Evolutionary conservation across 1,140 invertebrate species (phyloP).

Genomic region (Drosophila equinoxialis): DNA sequence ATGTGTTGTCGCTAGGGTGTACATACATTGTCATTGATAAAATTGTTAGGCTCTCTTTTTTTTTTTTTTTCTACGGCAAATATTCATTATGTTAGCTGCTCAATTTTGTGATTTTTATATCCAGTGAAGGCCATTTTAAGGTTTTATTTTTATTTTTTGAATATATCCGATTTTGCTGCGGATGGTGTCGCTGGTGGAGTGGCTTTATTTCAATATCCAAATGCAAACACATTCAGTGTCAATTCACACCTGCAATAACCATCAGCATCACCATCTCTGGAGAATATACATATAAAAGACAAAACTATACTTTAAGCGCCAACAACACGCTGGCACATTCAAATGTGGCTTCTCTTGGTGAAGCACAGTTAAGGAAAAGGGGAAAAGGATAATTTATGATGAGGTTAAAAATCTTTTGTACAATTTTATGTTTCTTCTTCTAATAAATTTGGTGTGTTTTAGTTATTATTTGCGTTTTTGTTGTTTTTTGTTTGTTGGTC

Average conservation of each 20-base stretch:
- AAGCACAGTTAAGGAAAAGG: too few relatives aligned
- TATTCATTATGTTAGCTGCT: slow-evolving; percentile 67
- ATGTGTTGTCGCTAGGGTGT: neutral
- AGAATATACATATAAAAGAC: too few relatives aligned
- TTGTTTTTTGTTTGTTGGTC: neutral
- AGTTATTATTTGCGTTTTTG: slow-evolving; percentile 17
- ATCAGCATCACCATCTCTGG: slow-evolving; percentile 27
- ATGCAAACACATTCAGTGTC: slow-evolving; percentile 3
- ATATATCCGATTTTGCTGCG: slow-evolving; percentile 27
- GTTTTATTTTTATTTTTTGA: slow-evolving; percentile 58
- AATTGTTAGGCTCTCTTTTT: neutral
- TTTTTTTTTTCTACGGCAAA: slow-evolving; percentile 47
- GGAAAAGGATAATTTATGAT: too few relatives aligned
- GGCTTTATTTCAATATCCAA: slow-evolving; percentile 17
- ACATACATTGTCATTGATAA: neutral
- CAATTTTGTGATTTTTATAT: slow-evolving; percentile 73
- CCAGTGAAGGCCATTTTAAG: slow-evolving; percentile 77
- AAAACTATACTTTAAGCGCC: too few relatives aligned
- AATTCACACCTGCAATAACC: slow-evolving; percentile 1
- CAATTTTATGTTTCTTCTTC: too few relatives aligned
- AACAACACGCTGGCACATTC: too few relatives aligned
- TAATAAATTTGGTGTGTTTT: slow-evolving; percentile 16
- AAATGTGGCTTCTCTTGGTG: too few relatives aligned
- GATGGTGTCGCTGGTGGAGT: slow-evolving; percentile 31
- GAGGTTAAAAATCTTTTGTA: too few relatives aligned